These are phyloP conservation scores for Crossocerus cetratus DNA, from an alignment of 2,888 invertebrate species.

Conservation along the genomic window DNA sequence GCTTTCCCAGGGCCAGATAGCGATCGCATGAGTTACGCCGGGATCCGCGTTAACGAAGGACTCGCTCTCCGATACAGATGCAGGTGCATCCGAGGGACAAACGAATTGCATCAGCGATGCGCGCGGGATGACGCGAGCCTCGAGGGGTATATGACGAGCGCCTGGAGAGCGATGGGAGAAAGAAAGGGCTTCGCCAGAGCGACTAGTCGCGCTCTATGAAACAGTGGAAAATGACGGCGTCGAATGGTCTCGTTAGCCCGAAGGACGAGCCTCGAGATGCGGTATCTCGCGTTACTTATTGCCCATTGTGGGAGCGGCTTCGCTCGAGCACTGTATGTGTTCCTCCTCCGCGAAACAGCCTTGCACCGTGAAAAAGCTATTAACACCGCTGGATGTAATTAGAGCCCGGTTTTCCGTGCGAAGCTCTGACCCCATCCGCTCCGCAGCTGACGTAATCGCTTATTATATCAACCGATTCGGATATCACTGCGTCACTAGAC, in stretches of 20 bases:
- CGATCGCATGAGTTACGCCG: constrained; percentile 48
- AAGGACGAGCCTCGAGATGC: constrained; percentile 51
- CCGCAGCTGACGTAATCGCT: constrained; percentile 11
- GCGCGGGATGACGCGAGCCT: constrained; percentile 29
- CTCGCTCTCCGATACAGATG: constrained; percentile 8
- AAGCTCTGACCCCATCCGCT: constrained; percentile 10
- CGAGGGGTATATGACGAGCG: constrained; percentile 3
- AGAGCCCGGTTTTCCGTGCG: constrained; percentile 33
- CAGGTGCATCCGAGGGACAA: constrained; percentile 27
- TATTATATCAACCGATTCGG: too few relatives aligned
- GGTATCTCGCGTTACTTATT: constrained; percentile 60
- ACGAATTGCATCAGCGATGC: constrained; percentile 44
- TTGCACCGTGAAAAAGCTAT: constrained; percentile 46
- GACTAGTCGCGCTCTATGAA: neutral
- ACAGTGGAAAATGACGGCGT: constrained; percentile 48
- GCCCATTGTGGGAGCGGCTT: constrained; percentile 52
- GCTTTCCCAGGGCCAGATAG: constrained; percentile 54
- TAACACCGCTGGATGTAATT: constrained; percentile 41
- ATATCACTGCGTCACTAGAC: too few relatives aligned
- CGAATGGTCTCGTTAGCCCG: constrained; percentile 58
- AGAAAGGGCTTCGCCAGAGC: constrained; percentile 15
- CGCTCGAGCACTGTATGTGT: constrained; percentile 20
- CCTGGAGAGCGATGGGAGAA: neutral
- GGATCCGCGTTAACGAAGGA: constrained; percentile 50
- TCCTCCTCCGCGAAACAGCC: constrained; percentile 27